Evolutionary conservation across 2,797 vertebrate species (phyloP), one percentile per base, ranked within the genome.

Genomic region (Darevskia nairensis): DNA sequence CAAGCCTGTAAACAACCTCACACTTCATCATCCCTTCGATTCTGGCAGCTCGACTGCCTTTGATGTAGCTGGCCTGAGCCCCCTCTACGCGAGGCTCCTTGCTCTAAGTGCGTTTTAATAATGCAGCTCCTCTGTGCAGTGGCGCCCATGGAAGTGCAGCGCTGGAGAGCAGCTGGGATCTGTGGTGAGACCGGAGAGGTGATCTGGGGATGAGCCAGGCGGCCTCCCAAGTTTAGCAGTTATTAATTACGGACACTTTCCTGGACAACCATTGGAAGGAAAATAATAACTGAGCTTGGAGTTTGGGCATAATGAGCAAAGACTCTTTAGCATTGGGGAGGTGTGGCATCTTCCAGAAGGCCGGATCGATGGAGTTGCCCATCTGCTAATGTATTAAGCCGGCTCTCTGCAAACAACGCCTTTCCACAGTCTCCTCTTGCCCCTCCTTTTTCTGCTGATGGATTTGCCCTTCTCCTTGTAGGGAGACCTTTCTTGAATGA

Each of bases 1-100:
- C 6, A 50, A 91, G 75, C 89, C 89, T 50, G 88, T 78, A 89
- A 93, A 92, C 21, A 90, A 61, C 69, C 89, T 89, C 78, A 15
- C 78, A 7, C 50, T 91, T 83, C 86, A 41, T 27, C 0, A 6
- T 84, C 76, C 72, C 64, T 84, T 89, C 46, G 71, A 84, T 35
- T 87, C 32, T 80, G 87, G 92, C 80, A 86, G 87, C 3, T 3
- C 2, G 69, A 4, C 55, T 3, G 84, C 1, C 1, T 0, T 11
- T 41, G 86, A 89, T 74, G 86, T 87, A 82, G 90, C 66, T 89
- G 80, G 86, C 81, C 50, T 77, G 77, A 32, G 89, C 84, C 80
- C 79, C 61, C 2, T 64, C 76, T 89, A 39, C 83, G 91, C 68
- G 92, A 89, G 72, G 50, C 81, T 46, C 71, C 71, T n/a, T 81